Evolutionary conservation across 2,888 invertebrate species (phyloP).

Genomic region (Dascillus cervinus): DNA sequence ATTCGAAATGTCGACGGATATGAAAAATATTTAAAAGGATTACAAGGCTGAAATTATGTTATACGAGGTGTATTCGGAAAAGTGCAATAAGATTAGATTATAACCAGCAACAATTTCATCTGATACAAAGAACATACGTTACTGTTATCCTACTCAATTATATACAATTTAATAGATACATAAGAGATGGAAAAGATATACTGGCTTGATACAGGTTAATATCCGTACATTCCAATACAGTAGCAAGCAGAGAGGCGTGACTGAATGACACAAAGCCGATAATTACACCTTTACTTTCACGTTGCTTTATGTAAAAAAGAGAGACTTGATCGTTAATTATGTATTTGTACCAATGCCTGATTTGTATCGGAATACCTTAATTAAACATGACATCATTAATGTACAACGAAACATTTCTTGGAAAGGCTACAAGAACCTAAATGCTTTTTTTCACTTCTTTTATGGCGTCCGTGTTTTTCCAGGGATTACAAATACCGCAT

Average conservation of each 20-base stretch:
- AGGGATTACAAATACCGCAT: not conserved
- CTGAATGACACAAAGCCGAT: slow-evolving; percentile 10
- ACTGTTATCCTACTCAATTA: not conserved
- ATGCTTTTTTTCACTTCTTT: too few relatives aligned
- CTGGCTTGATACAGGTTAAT: not conserved
- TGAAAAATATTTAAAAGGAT: slow-evolving; percentile 6
- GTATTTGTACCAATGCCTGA: too few relatives aligned
- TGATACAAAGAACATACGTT: not conserved
- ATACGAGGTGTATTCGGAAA: slow-evolving; percentile 3
- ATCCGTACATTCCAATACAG: slow-evolving; percentile 3
- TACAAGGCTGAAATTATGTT: slow-evolving; percentile 7
- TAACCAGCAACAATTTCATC: slow-evolving; percentile 1
- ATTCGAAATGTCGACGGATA: slow-evolving; percentile 4
- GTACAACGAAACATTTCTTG: too few relatives aligned
- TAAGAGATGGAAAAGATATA: slow-evolving; percentile 1
- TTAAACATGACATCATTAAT: too few relatives aligned
- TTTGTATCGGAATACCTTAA: too few relatives aligned
- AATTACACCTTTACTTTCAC: slow-evolving; percentile 13
- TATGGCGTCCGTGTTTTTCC: not conserved
- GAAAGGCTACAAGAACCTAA: too few relatives aligned
- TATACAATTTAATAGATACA: not conserved
- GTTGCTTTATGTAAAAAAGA: slow-evolving; percentile 5
- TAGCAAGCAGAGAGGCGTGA: slow-evolving; percentile 8
- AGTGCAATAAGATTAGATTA: slow-evolving; percentile 4
- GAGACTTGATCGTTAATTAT: not conserved